Percentiles rank a stretch among this genome's conserved stretches.
phyloP scores from a whole-genome alignment of 2,888 invertebrate genomes.

The Oligia strigilis region DNA sequence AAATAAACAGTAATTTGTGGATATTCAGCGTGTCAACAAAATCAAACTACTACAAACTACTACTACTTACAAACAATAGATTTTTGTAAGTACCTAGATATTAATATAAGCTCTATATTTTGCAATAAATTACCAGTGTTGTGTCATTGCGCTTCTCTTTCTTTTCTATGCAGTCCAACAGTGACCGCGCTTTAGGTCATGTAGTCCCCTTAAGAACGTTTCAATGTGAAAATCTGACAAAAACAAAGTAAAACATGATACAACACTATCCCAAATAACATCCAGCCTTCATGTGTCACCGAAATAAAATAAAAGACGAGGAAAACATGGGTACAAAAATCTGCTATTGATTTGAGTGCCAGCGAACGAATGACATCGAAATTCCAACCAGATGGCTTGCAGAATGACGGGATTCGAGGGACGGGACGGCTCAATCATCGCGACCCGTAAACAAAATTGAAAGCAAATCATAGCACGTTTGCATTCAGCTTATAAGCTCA shows the following conservation, averaged over 20 bases:
- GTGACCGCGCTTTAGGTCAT: no score
- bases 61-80: no score
- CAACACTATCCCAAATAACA: conserved; percentile 35
- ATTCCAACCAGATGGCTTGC: conserved; percentile 57
- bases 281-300: conserved; percentile 5
- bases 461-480: conserved; percentile 76
- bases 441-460: conserved; percentile 73
- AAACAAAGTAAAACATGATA: conserved; percentile 7
- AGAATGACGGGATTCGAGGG: conserved; percentile 32
- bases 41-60: no score
- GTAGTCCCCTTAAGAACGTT: neutral
- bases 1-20: conserved; percentile 22
- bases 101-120: no score
- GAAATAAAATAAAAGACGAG: conserved; percentile 36
- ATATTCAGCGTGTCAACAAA: neutral
- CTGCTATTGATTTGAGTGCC: conserved; percentile 50
- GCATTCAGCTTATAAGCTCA: conserved; percentile 77
- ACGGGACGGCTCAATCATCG: conserved; percentile 67
- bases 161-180: no score
- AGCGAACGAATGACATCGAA: conserved; percentile 70
- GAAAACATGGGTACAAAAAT: conserved; percentile 29
- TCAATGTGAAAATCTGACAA: neutral
- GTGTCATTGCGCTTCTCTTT: no score
- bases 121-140: no score
- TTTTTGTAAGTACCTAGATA: no score